These are phyloP conservation scores for Manduca sexta DNA, from an alignment of 1,140 invertebrate species.

Conservation along the genomic window DNA sequence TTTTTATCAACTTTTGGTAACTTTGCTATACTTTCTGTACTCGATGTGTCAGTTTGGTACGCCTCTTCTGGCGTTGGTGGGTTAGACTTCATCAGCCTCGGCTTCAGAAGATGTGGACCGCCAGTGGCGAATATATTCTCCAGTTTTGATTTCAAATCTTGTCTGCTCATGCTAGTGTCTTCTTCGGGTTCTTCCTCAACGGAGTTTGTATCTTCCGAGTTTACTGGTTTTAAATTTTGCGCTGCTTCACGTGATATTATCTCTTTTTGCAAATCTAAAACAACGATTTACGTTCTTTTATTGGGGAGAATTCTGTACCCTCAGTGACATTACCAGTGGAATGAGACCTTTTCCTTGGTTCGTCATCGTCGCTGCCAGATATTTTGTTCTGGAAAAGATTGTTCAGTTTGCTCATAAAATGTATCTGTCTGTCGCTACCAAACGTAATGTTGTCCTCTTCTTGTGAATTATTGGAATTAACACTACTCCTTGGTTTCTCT, in stretches of 20 bases:
- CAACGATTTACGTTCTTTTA: conserved; percentile 29
- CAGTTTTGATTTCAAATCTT: conserved; percentile 55
- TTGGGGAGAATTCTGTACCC: conserved; percentile 28
- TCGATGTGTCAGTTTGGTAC: conserved; percentile 47
- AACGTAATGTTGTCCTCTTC: conserved; percentile 53
- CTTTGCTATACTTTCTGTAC: conserved; percentile 48
- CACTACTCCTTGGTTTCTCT: conserved; percentile 43
- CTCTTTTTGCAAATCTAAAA: conserved; percentile 54
- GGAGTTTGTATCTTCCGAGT: conserved; percentile 20
- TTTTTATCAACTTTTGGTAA: conserved; percentile 54
- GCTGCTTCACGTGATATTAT: conserved; percentile 28
- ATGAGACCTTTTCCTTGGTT: conserved; percentile 45
- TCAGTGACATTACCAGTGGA: conserved; percentile 47
- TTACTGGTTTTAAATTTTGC: conserved; percentile 35
- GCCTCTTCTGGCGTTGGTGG: conserved; percentile 55
- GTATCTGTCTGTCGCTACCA: conserved; percentile 56
- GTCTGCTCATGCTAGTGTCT: conserved; percentile 43
- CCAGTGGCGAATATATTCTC: conserved; percentile 55
- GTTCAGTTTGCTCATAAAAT: conserved; percentile 59
- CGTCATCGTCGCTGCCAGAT: conserved; percentile 32
- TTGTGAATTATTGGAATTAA: conserved; percentile 45
- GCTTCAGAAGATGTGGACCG: conserved; percentile 41
- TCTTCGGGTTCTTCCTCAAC: conserved; percentile 33
- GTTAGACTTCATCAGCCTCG: conserved; percentile 53
- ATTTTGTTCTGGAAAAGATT: conserved; percentile 57